Percentiles rank a stretch among this genome's conserved stretches.
These are phyloP conservation scores for Chelonus formosanus DNA, from an alignment of 2,888 invertebrate genomes.

Conservation along the genomic window DNA sequence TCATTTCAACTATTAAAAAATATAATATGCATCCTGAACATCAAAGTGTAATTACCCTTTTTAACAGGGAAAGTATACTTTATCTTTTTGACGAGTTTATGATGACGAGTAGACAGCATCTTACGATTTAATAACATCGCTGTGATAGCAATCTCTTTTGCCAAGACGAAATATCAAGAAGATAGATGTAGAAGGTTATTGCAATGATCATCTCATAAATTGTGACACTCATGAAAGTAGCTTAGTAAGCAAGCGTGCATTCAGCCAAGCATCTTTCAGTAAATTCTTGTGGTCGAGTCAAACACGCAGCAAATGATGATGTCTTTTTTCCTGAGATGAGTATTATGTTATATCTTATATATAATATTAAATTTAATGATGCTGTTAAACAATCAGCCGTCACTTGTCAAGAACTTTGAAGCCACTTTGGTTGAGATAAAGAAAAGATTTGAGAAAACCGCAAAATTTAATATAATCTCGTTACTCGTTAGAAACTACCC, in stretches of 20 bases:
- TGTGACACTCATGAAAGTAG: not conserved
- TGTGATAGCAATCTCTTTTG: conserved; percentile 5
- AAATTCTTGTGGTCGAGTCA: not conserved
- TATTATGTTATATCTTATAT: not conserved
- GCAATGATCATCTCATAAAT: conserved; percentile 6
- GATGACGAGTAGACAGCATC: not conserved
- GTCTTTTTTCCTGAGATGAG: too few relatives aligned
- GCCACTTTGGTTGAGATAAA: not conserved
- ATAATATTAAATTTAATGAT: not conserved
- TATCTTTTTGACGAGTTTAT: conserved; percentile 2
- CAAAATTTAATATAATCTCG: conserved; percentile 42
- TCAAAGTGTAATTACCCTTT: conserved; percentile 13
- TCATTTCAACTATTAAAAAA: too few relatives aligned
- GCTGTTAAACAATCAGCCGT: not conserved
- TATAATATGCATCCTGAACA: not conserved
- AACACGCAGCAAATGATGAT: not conserved
- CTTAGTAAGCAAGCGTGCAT: not conserved
- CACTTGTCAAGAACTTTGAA: not conserved
- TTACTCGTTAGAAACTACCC: conserved; percentile 30
- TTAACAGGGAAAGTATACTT: not conserved
- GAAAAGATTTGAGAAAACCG: not conserved
- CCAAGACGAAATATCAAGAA: not conserved
- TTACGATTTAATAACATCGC: conserved; percentile 6
- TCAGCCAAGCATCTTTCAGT: not conserved
- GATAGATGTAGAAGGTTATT: not conserved